Evolutionary conservation across 1,140 invertebrate genomes (phyloP).

Genomic region (Steinernema khuongi): DNA sequence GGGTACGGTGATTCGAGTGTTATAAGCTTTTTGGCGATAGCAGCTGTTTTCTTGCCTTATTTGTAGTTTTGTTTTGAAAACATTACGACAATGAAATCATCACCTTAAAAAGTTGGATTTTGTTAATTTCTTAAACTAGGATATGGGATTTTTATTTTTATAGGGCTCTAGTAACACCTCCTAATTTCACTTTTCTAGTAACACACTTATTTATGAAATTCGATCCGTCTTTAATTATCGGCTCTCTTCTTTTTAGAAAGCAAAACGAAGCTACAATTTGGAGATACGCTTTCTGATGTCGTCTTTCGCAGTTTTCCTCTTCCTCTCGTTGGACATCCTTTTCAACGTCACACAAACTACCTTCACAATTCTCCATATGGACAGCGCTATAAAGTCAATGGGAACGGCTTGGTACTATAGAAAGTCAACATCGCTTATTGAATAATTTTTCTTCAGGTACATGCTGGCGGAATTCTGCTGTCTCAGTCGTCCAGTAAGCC

Average conservation of each 20-base stretch:
- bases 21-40: too few species aligned
- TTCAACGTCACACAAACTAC: background rate
- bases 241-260: background rate
- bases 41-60: too few species aligned
- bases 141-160: too few species aligned
- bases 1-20: too few species aligned
- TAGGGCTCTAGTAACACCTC: too few species aligned
- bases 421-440: background rate
- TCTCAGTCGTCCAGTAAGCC: background rate
- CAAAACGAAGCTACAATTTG: background rate
- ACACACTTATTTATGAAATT: too few species aligned
- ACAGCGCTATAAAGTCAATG: background rate
- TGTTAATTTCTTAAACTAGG: too few species aligned
- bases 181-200: too few species aligned
- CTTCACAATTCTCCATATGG: background rate
- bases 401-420: background rate
- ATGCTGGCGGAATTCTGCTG: background rate
- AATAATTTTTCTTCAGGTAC: background rate
- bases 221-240: too few species aligned
- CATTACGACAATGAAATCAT: too few species aligned
- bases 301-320: background rate
- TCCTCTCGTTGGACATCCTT: background rate
- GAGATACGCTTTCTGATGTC: conserved; percentile 4
- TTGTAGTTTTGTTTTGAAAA: too few species aligned
- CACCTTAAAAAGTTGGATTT: too few species aligned